Conservation (phyloP, 2,888 invertebrate species). For the Rhogogaster chlorosoma region DNA sequence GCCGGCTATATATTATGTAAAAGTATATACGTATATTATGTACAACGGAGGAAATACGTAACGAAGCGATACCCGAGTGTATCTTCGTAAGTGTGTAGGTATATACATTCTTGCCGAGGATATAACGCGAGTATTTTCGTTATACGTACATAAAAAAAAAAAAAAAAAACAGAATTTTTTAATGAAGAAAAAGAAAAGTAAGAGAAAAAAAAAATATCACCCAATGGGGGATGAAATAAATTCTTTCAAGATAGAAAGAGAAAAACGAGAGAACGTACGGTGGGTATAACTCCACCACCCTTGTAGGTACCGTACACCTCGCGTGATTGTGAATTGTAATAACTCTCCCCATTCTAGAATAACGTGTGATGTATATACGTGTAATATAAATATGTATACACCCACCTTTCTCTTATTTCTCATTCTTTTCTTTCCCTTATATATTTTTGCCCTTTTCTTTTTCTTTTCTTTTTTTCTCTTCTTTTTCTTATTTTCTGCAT, state of each 20-base stretch:
- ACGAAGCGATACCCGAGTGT: not conserved
- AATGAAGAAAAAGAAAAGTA: not conserved
- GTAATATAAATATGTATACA: conserved; percentile 32
- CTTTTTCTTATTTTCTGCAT: not conserved
- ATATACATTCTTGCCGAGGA: not conserved
- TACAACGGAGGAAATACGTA: not conserved
- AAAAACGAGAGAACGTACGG: not conserved
- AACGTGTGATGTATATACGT: conserved; percentile 43
- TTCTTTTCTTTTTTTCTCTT: not conserved
- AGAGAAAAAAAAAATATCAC: not conserved
- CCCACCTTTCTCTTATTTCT: not conserved
- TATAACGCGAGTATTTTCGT: not conserved
- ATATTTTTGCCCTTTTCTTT: not conserved
- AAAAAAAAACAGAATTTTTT: not conserved
- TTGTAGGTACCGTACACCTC: not conserved
- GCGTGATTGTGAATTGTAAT: conserved; percentile 36
- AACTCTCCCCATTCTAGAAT: conserved; percentile 23
- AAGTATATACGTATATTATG: not conserved
- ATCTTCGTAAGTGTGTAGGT: too few relatives aligned
- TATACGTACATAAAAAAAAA: not conserved
- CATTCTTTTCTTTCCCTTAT: conserved; percentile 43
- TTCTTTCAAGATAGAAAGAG: conserved; percentile 26
- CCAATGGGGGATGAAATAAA: conserved; percentile 11
- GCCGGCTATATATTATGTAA: not conserved
- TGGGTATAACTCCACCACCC: not conserved